These are phyloP conservation scores for Paedocypris sp. DNA, from an alignment of 2,113 vertebrate species.

Conservation along the genomic window DNA sequence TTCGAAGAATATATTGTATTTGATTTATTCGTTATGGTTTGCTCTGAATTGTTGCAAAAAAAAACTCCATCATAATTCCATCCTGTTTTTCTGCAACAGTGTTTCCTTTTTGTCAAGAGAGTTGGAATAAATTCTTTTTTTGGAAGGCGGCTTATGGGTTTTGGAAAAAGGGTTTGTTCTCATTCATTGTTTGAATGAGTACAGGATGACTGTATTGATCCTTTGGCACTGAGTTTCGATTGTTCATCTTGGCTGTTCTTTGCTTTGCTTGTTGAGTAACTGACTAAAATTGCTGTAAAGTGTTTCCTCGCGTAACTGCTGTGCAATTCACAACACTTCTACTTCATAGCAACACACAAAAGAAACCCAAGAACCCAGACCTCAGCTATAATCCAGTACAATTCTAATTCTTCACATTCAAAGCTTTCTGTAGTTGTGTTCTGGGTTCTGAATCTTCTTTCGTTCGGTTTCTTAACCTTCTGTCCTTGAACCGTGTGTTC, in stretches of 20 bases:
- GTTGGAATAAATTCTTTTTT: too few relatives aligned
- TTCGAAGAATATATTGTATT: too few relatives aligned
- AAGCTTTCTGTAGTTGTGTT: background rate
- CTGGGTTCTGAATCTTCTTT: background rate
- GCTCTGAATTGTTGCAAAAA: too few relatives aligned
- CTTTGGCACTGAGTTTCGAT: background rate
- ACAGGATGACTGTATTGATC: background rate
- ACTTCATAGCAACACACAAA: background rate
- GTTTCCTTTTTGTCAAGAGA: too few relatives aligned
- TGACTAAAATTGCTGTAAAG: background rate
- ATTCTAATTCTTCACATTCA: background rate
- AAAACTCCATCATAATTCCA: too few relatives aligned
- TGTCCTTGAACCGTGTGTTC: constrained; percentile 16
- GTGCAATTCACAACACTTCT: constrained; percentile 1
- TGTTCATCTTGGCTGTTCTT: background rate
- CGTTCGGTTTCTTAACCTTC: background rate
- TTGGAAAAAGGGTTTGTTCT: too few relatives aligned
- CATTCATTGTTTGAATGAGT: background rate
- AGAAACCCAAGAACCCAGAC: background rate
- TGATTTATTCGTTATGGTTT: too few relatives aligned
- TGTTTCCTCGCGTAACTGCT: background rate
- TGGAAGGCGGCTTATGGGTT: too few relatives aligned
- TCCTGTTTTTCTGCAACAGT: too few relatives aligned
- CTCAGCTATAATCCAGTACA: background rate
- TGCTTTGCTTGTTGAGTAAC: too few relatives aligned